Conservation (phyloP, 2,888 invertebrate genomes). For the Macroteleia sp. region DNA sequence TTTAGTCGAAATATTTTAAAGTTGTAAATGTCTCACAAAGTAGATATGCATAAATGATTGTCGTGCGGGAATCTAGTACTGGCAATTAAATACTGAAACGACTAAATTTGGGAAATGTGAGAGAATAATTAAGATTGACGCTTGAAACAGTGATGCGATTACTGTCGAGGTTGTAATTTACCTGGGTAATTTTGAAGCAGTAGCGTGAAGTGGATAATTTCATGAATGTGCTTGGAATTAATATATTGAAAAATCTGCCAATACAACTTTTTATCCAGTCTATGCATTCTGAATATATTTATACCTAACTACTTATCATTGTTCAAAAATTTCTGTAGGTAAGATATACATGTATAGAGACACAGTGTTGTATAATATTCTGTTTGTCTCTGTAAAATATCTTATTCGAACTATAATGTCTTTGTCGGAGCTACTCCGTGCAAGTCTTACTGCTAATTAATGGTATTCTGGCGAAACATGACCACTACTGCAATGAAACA, state of each 20-base stretch:
- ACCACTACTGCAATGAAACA: conserved; percentile 1
- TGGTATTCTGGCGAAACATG: conserved; percentile 20
- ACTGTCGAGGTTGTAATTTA: conserved; percentile 77
- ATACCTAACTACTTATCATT: too few relatives aligned
- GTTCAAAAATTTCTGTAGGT: too few relatives aligned
- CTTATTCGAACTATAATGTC: not conserved
- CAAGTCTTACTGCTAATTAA: conserved; percentile 37
- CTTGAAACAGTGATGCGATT: conserved; percentile 75
- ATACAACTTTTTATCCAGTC: too few relatives aligned
- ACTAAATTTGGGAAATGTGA: conserved; percentile 74
- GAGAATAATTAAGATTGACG: conserved; percentile 77
- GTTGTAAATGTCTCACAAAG: conserved; percentile 47
- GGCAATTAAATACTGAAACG: conserved; percentile 63
- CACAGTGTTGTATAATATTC: too few relatives aligned
- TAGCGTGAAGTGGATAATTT: conserved; percentile 72
- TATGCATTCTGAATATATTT: too few relatives aligned
- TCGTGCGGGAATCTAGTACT: conserved; percentile 55
- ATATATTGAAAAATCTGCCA: conserved; percentile 44
- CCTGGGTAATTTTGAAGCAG: conserved; percentile 75
- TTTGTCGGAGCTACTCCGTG: conserved; percentile 2
- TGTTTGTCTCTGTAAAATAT: not conserved
- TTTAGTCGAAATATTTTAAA: conserved; percentile 31
- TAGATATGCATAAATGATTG: conserved; percentile 53
- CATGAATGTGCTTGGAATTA: conserved; percentile 64
- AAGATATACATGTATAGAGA: too few relatives aligned